Conservation (phyloP, 2,888 invertebrate genomes). For the Pardosa pseudoannulata region DNA sequence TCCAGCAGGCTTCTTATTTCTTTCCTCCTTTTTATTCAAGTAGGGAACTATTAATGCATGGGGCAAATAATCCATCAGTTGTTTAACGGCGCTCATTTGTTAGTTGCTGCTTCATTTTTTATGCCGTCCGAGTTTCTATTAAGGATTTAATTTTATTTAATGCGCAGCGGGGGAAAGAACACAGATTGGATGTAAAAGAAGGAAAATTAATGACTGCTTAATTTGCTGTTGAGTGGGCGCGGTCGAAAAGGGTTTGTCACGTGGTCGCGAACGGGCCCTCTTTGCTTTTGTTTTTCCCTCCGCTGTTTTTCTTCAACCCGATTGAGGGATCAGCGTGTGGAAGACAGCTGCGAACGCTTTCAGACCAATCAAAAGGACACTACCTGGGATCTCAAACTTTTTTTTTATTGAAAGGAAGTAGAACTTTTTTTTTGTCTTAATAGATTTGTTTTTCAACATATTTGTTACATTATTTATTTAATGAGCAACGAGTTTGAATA, state of each 20-base stretch:
- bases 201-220: slow-evolving; percentile 72
- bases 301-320: not conserved
- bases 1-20: slow-evolving; percentile 30
- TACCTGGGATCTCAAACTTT: not conserved
- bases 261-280: slow-evolving; percentile 3
- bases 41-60: slow-evolving; percentile 66
- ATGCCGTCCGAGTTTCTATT: slow-evolving; percentile 65
- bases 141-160: slow-evolving; percentile 72
- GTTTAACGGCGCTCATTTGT: slow-evolving; percentile 71
- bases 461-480: too few relatives aligned
- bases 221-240: slow-evolving; percentile 61
- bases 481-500: too few relatives aligned
- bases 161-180: slow-evolving; percentile 41
- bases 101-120: slow-evolving; percentile 50
- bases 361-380: not conserved
- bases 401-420: too few relatives aligned
- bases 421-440: too few relatives aligned
- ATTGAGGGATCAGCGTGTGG: not conserved
- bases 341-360: not conserved
- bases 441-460: too few relatives aligned
- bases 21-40: slow-evolving; percentile 52
- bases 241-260: slow-evolving; percentile 48
- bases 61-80: slow-evolving; percentile 71
- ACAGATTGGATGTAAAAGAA: slow-evolving; percentile 65
- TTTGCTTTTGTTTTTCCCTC: slow-evolving; percentile 11